Conservation (phyloP, 1,140 invertebrate genomes). For the Rhagoletis zephyria region DNA sequence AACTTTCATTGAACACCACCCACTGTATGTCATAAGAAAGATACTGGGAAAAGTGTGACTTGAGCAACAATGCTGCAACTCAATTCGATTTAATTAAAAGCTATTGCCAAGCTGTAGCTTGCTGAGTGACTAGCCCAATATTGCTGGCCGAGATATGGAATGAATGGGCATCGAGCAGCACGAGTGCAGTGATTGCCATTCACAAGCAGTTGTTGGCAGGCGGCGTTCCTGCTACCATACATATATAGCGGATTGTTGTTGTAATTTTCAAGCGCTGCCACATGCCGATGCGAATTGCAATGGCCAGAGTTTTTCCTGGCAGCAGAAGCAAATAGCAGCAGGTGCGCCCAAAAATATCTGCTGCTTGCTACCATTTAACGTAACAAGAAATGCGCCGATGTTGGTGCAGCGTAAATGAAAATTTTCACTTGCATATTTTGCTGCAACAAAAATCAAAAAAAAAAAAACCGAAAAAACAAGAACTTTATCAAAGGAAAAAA, state of each 20-base stretch:
- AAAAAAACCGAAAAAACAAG: not conserved
- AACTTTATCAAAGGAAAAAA: not conserved
- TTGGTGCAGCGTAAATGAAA: conserved; percentile 34
- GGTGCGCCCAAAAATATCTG: conserved; percentile 33
- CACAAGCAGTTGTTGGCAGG: conserved; percentile 4
- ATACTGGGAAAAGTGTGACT: not conserved
- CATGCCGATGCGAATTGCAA: not conserved
- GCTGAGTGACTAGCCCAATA: conserved; percentile 40
- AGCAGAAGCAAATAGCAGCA: not conserved
- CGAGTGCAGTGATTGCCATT: conserved; percentile 12
- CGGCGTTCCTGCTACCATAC: not conserved
- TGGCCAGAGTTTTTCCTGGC: not conserved
- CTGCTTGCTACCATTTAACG: not conserved
- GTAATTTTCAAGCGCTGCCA: not conserved
- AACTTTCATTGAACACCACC: not conserved
- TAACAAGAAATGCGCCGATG: not conserved
- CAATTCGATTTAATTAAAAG: conserved; percentile 56
- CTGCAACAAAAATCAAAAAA: not conserved
- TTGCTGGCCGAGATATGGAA: not conserved
- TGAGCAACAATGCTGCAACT: conserved; percentile 31
- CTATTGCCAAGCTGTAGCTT: conserved; percentile 23
- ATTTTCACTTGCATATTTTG: conserved; percentile 2
- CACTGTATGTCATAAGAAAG: not conserved
- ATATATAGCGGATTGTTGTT: not conserved
- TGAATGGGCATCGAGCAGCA: not conserved